phyloP scores from a whole-genome alignment of 2,888 invertebrate genomes.

The Leptinotarsa juncta region DNA sequence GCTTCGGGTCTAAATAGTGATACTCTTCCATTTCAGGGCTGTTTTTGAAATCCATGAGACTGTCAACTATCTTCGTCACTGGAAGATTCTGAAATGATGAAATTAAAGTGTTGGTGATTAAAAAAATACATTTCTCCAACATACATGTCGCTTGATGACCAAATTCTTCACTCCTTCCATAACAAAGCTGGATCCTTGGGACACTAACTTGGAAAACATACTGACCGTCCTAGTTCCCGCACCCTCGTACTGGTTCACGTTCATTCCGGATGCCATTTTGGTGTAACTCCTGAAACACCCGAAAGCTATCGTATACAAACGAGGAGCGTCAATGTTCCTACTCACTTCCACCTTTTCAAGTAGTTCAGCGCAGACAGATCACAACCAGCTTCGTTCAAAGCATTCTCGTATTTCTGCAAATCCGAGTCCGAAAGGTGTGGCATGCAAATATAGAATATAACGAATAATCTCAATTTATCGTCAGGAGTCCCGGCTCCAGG shows the following conservation, averaged over 20 bases:
- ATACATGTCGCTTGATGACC: slow-evolving; percentile 96
- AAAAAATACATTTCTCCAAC: slow-evolving; percentile 57
- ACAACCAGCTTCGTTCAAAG: slow-evolving; percentile 83
- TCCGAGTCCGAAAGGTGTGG: slow-evolving; percentile 84
- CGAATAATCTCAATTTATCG: slow-evolving; percentile 92
- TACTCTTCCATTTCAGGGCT: slow-evolving; percentile 87
- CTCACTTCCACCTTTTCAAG: slow-evolving; percentile 92
- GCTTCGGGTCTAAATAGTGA: slow-evolving; percentile 95
- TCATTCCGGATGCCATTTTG: slow-evolving; percentile 77
- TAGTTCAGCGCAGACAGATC: slow-evolving; percentile 88
- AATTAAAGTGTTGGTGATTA: slow-evolving; percentile 7
- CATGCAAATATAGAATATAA: slow-evolving; percentile 92
- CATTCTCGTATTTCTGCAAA: slow-evolving; percentile 84
- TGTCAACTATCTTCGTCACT: slow-evolving; percentile 91
- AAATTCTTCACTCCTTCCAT: slow-evolving; percentile 99
- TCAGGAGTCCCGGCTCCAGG: slow-evolving; percentile 88
- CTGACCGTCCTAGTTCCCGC: slow-evolving; percentile 95
- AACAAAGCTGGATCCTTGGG: slow-evolving; percentile 97
- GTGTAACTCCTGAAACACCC: slow-evolving; percentile 75
- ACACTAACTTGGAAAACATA: slow-evolving; percentile 98
- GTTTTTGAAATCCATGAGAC: slow-evolving; percentile 84
- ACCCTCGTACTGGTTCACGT: slow-evolving; percentile 83
- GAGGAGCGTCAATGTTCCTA: no score
- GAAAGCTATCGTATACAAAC: neutral
- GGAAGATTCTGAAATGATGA: slow-evolving; percentile 82